Evolutionary conservation across 2,888 invertebrate genomes (phyloP), one percentile per base, ranked within the genome.

Genomic region (Theodoxus fluviatilis): DNA sequence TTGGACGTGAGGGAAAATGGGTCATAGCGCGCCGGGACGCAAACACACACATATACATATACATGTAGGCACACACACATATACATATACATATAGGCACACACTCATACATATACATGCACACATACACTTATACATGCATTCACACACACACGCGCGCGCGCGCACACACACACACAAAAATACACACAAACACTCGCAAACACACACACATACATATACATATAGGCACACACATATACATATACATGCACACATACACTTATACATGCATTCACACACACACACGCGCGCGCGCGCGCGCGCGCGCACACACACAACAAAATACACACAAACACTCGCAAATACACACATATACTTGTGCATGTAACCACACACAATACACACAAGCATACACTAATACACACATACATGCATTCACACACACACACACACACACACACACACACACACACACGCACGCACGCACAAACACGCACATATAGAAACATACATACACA

Each of bases 381-480:
- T 7, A 9, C 18, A 52, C 18, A 52, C 52, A 52, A n/a, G 25
- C 52, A 52, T 25, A 52, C 52, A 52, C 52, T 22, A n/a, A 52
- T 25, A 52, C 52, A 52, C 52, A 52, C 52, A 52, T 25, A 52
- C 52, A 52, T 25, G 25, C 52, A 52, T 25, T 22, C 52, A 52
- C 52, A 52, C 52, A 52, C 52, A 52, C 52, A 52, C 52, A 52
- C 52, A 52, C 52, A 52, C 52, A 52, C 52, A 52, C n/a, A 18
- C 52, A 52, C n/a, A 52, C n/a, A 52, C n/a, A 52, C 52, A 52
- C 52, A 52, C 52, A 52, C n/a, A 52, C 52, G 25, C 52, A 52
- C 52, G 25, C 52, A 52, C 9, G 25, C 52, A 52, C 52, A 52
- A n/a, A 52, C 52, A 9, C 52, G 25, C 52, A 52, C 52, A 52